These are phyloP conservation scores for Ormyrus thymus DNA, from an alignment of 2,888 invertebrate species.

Conservation along the genomic window DNA sequence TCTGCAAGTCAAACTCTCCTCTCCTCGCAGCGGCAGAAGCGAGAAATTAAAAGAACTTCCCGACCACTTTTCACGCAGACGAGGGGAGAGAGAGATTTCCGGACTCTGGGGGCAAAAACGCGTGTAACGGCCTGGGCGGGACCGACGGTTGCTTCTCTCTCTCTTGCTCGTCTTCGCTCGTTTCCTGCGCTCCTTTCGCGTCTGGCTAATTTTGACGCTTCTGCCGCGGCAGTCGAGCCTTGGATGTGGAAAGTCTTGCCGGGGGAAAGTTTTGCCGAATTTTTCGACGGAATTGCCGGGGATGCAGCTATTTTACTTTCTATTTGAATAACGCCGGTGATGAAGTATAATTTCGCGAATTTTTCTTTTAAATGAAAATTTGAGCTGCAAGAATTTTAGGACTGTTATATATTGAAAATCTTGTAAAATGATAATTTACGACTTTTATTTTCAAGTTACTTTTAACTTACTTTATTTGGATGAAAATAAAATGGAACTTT, in stretches of 20 bases:
- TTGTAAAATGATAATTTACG: too few relatives aligned
- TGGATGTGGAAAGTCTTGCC: not conserved
- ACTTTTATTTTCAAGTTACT: too few relatives aligned
- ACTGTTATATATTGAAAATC: too few relatives aligned
- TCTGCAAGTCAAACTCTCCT: conserved; percentile 59
- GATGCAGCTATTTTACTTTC: too few relatives aligned
- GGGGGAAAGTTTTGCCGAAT: not conserved
- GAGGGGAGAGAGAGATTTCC: conserved; percentile 38
- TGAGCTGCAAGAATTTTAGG: too few relatives aligned
- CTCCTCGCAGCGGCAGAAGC: not conserved
- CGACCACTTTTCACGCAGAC: conserved; percentile 41
- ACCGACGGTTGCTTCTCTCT: not conserved
- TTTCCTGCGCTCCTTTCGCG: conserved; percentile 31
- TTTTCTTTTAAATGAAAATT: too few relatives aligned
- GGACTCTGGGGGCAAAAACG: conserved; percentile 34
- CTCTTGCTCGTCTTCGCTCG: conserved; percentile 4
- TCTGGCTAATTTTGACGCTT: conserved; percentile 56
- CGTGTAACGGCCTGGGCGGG: conserved; percentile 50
- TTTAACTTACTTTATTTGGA: too few relatives aligned
- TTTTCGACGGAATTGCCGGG: too few relatives aligned
- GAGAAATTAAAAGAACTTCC: conserved; percentile 63
- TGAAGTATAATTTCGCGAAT: too few relatives aligned
- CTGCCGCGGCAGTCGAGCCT: conserved; percentile 6
- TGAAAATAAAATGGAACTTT: too few relatives aligned
- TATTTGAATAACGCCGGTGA: too few relatives aligned